These are phyloP conservation scores for Riparia riparia DNA, from an alignment of 2,113 vertebrate genomes.

Conservation along the genomic window DNA sequence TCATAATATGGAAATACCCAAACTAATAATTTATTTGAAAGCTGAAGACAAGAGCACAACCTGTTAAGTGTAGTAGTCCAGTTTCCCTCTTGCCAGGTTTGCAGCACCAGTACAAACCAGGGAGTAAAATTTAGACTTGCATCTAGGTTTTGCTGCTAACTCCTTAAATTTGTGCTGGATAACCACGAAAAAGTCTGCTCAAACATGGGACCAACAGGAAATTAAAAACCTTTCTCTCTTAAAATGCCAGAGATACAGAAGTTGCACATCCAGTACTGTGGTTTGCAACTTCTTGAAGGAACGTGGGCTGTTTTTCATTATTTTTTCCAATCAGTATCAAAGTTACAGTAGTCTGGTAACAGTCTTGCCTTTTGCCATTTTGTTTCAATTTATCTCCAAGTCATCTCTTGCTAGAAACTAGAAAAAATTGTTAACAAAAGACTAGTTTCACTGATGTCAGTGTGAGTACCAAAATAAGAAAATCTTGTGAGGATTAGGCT, in stretches of 20 bases:
- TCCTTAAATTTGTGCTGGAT: not conserved
- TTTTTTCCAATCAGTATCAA: not conserved
- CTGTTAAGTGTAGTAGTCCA: not conserved
- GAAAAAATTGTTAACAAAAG: not conserved
- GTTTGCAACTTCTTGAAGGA: not conserved
- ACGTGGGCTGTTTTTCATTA: not conserved
- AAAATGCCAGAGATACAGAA: not conserved
- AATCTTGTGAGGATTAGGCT: not conserved
- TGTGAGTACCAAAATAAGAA: not conserved
- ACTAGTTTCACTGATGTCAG: not conserved
- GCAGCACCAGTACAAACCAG: not conserved
- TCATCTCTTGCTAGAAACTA: not conserved
- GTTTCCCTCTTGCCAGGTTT: not conserved
- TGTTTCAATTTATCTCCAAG: not conserved
- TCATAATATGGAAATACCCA: slow-evolving; percentile 16
- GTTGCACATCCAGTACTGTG: not conserved
- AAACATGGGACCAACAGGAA: not conserved
- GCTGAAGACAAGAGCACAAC: not conserved
- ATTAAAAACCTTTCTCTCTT: not conserved
- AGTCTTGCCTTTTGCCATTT: slow-evolving; percentile 2
- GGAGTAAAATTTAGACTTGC: not conserved
- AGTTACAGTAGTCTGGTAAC: not conserved
- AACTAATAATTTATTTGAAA: slow-evolving; percentile 24
- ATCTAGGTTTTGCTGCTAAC: not conserved
- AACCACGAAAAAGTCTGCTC: not conserved